Evolutionary conservation across 2,888 invertebrate species (phyloP), one percentile per base, ranked within the genome.

Genomic region (Mimachlamys varia): DNA sequence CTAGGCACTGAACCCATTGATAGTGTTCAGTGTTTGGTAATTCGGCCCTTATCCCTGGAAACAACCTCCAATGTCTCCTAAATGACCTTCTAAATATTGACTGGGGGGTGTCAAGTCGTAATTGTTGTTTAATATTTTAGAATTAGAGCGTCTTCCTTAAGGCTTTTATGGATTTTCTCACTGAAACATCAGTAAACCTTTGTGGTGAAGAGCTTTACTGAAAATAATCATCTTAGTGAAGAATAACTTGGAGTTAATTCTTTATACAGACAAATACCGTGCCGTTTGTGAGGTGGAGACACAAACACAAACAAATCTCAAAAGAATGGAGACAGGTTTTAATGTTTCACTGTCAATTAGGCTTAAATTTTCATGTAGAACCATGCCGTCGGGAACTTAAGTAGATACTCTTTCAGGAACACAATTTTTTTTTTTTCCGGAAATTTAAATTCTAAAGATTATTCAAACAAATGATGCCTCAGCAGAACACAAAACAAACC

Each of bases 91-190:
- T 33, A 33, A 62, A 62, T 22, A 19, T 22, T 62, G 62, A 22
- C 76, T 33, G 76, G 27, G n/a, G 27, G 33, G 76, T 76, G 76
- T 76, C 76, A 76, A 76, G 10, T 76, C 33, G 76, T 76, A 76
- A 76, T 76, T 76, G 76, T 76, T 76, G 76, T 76, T 76, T 27
- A 76, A 76, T 76, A 76, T 76, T 76, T 76, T 76, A 76, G 76
- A 76, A 76, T 76, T 76, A 76, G 76, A 76, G 76, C 27, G 27
- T 76, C 76, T 27, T 76, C 76, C 76, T 76, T 76, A 76, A 76
- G 33, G 76, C 76, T 76, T 76, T 33, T 76, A 76, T 27, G 22
- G 76, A 76, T 76, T 76, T 76, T 76, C 76, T 76, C 10, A 33
- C 76, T 33, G 76, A 13, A 33, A 76, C 76, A 76, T 33, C 76